phyloP scores from a whole-genome alignment of 2,797 vertebrate species.

The Serranus cabrilla region DNA sequence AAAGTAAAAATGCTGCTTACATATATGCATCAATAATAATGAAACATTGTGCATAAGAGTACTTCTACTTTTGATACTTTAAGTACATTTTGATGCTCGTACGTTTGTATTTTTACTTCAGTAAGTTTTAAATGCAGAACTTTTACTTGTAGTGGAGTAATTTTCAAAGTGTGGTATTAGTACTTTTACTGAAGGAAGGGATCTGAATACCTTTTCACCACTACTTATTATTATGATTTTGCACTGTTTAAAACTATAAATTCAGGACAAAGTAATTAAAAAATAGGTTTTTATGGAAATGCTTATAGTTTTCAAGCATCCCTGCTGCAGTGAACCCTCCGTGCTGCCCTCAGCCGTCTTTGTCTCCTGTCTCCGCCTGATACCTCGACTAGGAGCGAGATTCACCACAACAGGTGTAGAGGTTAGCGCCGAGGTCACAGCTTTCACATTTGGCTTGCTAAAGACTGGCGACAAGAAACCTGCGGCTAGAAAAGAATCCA shows the following conservation, averaged over 20 bases:
- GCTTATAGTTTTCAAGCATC: background rate
- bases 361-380: constrained; percentile 53
- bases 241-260: background rate
- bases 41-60: no score
- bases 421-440: constrained; percentile 75
- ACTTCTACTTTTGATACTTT: no score
- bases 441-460: constrained; percentile 87
- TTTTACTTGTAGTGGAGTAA: no score
- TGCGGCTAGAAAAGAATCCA: constrained; percentile 81
- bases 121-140: no score
- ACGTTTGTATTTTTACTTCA: no score
- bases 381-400: constrained; percentile 65
- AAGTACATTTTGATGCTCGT: no score
- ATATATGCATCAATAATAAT: no score
- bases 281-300: background rate
- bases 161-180: no score
- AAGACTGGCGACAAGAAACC: constrained; percentile 86
- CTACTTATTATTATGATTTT: background rate
- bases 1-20: no score
- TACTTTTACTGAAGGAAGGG: no score
- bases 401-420: constrained; percentile 84
- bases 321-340: background rate
- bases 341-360: constrained; percentile 35
- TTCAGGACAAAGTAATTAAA: background rate
- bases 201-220: no score